Evolutionary conservation across 1,140 invertebrate genomes (phyloP).

Genomic region (Gonioctena quinquepunctata): DNA sequence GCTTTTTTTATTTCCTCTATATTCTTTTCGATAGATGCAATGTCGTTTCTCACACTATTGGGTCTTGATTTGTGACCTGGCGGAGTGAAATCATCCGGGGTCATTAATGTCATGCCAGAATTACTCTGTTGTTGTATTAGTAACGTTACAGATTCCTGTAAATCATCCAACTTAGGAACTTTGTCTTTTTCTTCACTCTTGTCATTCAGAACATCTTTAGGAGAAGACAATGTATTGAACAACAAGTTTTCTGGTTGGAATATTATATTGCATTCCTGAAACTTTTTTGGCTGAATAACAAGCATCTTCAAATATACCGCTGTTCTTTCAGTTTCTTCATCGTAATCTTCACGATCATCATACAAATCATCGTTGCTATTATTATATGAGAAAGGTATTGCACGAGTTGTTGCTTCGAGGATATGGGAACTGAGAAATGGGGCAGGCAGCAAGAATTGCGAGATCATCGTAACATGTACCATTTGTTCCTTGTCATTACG

Average conservation of each 20-base stretch:
- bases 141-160: constrained; percentile 49
- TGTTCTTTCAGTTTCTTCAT: constrained; percentile 39
- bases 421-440: constrained; percentile 87
- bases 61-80: constrained; percentile 58
- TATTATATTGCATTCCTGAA: constrained; percentile 83
- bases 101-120: constrained; percentile 71
- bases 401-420: constrained; percentile 69
- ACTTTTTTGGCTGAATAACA: constrained; percentile 84
- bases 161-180: constrained; percentile 48
- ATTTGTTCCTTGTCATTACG: constrained; percentile 59
- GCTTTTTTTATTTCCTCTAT: constrained; percentile 37
- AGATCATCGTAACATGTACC: constrained; percentile 69
- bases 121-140: constrained; percentile 42
- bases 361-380: constrained; percentile 53
- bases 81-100: constrained; percentile 85
- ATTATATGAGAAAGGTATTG: constrained; percentile 45
- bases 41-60: constrained; percentile 32
- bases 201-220: background rate
- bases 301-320: constrained; percentile 67
- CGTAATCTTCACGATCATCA: constrained; percentile 42
- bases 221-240: constrained; percentile 23
- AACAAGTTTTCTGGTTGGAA: constrained; percentile 64
- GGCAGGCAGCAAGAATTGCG: constrained; percentile 81
- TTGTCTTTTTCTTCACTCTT: constrained; percentile 30
- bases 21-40: constrained; percentile 6